Evolutionary conservation across 2,113 vertebrate genomes (phyloP), one percentile per base, ranked within the genome.

Genomic region (Bubo bubo): DNA sequence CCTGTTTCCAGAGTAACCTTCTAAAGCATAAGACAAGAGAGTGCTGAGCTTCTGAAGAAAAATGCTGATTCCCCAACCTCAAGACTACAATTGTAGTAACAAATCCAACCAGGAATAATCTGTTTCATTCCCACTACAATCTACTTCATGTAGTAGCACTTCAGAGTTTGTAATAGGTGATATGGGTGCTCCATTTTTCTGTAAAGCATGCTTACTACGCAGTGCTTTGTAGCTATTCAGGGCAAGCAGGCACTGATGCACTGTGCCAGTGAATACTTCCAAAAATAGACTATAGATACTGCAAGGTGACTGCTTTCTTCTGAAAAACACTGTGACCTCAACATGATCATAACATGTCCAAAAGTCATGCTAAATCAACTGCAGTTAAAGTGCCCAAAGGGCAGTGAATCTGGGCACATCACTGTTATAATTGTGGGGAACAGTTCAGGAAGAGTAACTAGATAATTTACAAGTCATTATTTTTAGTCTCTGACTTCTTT

Each of bases 1-100:
- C 24, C 60, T 87, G 70, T 92, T 92, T 91, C 83, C 83, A 94
- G 80, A 83, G 63, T 74, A 88, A 84, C 64, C 45, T 96, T 95
- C 93, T 55, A 83, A 95, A 91, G 59, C 4, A 7, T 62, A 35
- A 66, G 34, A 67, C 60, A 87, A 81, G 41, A 82, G 32, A 47
- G 14, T 77, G 60, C 41, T 84, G 70, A 86, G n/a, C 55, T 84
- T 75, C 87, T 83, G 41, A 88, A 80, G 72, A 90, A 88, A 92
- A 95, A 66, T 0, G 0, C 27, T 55, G 23, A 72, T 82, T 87
- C 63, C n/a, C 90, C 85, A 72, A 59, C 18, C 22, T 90, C 58
- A 88, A 58, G 39, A 68, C 32, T 60, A 53, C 37, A 79, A 49
- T 52, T 82, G 30, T 66, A 95, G 39, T 53, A 83, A n/a, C 28